Percentiles rank a stretch among this genome's conserved stretches.
phyloP scores from a whole-genome alignment of 2,888 invertebrate genomes.

The Tipula vernalis region DNA sequence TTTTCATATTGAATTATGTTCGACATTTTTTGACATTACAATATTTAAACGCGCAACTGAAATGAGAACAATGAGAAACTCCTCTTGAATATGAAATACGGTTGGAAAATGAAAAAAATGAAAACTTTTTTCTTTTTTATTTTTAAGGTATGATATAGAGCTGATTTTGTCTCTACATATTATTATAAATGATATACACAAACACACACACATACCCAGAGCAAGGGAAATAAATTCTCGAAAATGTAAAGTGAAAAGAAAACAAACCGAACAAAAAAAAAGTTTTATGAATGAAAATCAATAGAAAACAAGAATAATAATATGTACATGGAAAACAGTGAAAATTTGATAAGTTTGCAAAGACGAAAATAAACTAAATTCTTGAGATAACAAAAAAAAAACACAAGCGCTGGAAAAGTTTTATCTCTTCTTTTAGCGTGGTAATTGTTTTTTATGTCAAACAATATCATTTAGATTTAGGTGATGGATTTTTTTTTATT shows the following conservation, averaged over 20 bases:
- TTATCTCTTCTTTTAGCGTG: not conserved
- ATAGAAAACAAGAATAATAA: not conserved
- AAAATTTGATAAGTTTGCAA: not conserved
- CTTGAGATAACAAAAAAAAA: not conserved
- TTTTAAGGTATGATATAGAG: not conserved
- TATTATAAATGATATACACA: not conserved
- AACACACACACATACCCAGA: not conserved
- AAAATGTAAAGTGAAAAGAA: not conserved
- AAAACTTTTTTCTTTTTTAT: not conserved
- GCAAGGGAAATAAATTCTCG: not conserved
- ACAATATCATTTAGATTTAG: not conserved
- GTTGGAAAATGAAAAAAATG: not conserved
- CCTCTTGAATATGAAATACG: not conserved
- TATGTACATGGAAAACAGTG: not conserved
- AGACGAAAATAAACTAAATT: not conserved
- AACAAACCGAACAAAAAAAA: not conserved
- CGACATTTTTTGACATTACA: conserved; percentile 4
- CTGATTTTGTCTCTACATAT: not conserved
- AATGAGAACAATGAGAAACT: not conserved
- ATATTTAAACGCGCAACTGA: not conserved
- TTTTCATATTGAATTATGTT: not conserved
- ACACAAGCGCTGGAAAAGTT: not conserved
- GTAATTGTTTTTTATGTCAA: not conserved
- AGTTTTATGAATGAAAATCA: not conserved
- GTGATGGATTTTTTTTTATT: not conserved